A percentile compares a stretch with the other conserved stretches of the same genome.
Conservation (phyloP, 2,113 vertebrate genomes). For the Poicephalus meyeri region DNA sequence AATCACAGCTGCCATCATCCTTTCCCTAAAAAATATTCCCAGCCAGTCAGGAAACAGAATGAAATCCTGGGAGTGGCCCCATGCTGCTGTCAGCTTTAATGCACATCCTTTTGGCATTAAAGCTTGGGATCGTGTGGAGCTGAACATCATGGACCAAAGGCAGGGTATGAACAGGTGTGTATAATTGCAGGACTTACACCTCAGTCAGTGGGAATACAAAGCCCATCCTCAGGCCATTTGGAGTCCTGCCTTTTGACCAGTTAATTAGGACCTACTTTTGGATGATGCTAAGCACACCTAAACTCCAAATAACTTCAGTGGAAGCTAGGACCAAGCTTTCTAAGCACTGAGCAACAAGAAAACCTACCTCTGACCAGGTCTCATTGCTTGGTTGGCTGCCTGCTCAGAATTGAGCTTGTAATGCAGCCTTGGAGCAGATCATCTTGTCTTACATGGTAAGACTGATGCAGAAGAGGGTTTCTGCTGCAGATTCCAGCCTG, state of each 20-base stretch:
- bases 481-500: constrained; percentile 23
- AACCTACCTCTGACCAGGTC: neutral
- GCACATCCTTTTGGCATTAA: neutral
- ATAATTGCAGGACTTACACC: neutral
- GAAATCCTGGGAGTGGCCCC: neutral
- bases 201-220: neutral
- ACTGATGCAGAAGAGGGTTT: neutral
- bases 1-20: neutral
- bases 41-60: neutral
- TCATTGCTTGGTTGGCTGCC: neutral
- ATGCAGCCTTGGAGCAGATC: neutral
- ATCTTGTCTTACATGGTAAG: neutral
- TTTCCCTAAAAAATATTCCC: neutral
- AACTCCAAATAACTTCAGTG: neutral
- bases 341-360: neutral
- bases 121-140: neutral
- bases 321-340: neutral
- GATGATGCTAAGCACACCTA: neutral
- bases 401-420: neutral
- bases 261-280: neutral
- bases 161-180: neutral
- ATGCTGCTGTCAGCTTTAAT: neutral
- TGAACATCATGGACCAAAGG: neutral
- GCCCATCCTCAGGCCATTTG: neutral
- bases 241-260: neutral